Evolutionary conservation across 2,888 invertebrate species (phyloP).

Genomic region (Tholera decimalis): DNA sequence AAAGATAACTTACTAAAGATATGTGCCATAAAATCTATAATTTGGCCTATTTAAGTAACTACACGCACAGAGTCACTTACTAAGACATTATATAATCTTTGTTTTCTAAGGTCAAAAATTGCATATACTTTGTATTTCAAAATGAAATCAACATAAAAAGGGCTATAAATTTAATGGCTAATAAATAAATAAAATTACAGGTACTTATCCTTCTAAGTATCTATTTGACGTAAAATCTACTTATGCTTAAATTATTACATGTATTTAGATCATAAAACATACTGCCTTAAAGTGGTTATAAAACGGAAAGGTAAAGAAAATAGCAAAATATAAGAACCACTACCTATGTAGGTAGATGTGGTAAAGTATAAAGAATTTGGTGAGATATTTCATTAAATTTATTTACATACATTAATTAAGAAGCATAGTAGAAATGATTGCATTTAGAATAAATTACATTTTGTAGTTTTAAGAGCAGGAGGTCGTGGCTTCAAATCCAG

Average conservation of each 20-base stretch:
- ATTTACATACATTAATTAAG: neutral
- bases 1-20: neutral
- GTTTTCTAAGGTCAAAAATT: too few species aligned
- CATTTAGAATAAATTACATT: too few species aligned
- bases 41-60: neutral
- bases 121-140: neutral
- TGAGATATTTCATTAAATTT: neutral
- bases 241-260: constrained; percentile 1
- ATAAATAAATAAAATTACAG: constrained; percentile 12
- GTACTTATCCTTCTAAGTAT: constrained; percentile 17
- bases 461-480: too few species aligned
- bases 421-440: neutral
- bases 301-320: neutral
- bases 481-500: too few species aligned
- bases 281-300: neutral
- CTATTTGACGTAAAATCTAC: constrained; percentile 33
- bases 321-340: neutral
- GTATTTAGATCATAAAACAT: neutral
- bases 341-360: too few species aligned
- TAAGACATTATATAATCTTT: too few species aligned
- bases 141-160: constrained; percentile 12
- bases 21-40: neutral
- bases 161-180: constrained; percentile 8
- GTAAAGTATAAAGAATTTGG: neutral
- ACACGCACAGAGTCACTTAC: too few species aligned